A percentile compares a stretch with the other conserved stretches of the same genome.
Conservation (phyloP, 1,140 invertebrate species). For the Gryon sp. region DNA sequence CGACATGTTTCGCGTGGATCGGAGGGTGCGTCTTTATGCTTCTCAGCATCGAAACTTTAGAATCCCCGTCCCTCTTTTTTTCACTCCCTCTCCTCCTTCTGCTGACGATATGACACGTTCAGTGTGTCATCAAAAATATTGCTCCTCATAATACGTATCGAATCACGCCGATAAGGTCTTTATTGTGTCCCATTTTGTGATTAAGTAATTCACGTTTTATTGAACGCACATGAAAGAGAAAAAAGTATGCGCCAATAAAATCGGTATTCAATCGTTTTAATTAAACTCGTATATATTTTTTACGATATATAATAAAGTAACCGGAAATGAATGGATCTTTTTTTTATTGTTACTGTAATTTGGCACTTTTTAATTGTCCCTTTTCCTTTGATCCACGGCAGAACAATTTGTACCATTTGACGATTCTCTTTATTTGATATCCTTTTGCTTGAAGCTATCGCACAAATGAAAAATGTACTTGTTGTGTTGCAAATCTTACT, state of each 20-base stretch:
- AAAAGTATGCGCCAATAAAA: conserved; percentile 1
- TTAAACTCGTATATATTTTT: conserved; percentile 14
- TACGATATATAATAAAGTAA: too few species aligned
- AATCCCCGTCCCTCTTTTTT: too few species aligned
- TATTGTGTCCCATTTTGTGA: conserved; percentile 40
- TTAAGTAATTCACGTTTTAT: conserved; percentile 46
- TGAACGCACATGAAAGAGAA: not conserved
- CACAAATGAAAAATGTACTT: conserved; percentile 42
- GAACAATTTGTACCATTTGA: conserved; percentile 16
- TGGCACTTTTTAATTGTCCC: too few species aligned
- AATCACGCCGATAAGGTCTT: conserved; percentile 46
- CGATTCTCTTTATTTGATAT: too few species aligned
- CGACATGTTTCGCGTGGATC: conserved; percentile 56
- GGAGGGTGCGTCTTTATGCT: conserved; percentile 54
- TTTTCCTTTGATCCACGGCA: not conserved
- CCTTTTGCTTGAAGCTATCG: conserved; percentile 25
- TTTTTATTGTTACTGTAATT: too few species aligned
- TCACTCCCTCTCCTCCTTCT: too few species aligned
- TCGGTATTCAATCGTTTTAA: not conserved
- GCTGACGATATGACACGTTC: conserved; percentile 53
- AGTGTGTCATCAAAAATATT: conserved; percentile 53
- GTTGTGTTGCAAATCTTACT: conserved; percentile 37
- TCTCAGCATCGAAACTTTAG: conserved; percentile 52
- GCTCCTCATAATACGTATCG: conserved; percentile 37
- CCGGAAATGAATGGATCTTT: too few species aligned